phyloP scores from a whole-genome alignment of 1,140 invertebrate genomes.

The Chrysopa pallens region DNA sequence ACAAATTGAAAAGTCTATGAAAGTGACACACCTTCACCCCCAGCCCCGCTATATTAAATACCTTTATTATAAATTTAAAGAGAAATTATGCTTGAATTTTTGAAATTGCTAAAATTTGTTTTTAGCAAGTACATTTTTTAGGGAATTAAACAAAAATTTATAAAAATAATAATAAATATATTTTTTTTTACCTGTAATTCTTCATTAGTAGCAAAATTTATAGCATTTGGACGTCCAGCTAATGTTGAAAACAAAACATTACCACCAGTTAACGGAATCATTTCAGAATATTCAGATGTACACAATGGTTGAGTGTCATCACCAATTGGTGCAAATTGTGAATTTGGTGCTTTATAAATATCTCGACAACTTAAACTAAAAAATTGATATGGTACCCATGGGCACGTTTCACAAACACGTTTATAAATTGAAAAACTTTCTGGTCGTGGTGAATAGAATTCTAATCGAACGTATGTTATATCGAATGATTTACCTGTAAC shows the following conservation, averaged over 20 bases:
- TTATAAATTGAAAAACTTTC: conserved; percentile 97
- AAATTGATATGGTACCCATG: conserved; percentile 93
- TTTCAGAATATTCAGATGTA: conserved; percentile 92
- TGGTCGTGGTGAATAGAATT: conserved; percentile 87
- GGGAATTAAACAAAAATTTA: too few relatives aligned
- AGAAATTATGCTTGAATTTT: too few relatives aligned
- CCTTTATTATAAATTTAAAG: too few relatives aligned
- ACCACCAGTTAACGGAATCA: conserved; percentile 88
- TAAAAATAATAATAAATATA: conserved; percentile 9
- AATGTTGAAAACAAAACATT: conserved; percentile 92
- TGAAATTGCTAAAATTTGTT: too few relatives aligned
- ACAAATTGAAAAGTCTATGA: too few relatives aligned
- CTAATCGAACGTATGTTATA: conserved; percentile 86
- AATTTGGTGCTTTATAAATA: conserved; percentile 72
- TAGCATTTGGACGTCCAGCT: conserved; percentile 83
- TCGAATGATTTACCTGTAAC: conserved; percentile 88
- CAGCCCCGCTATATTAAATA: too few relatives aligned
- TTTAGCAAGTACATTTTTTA: too few relatives aligned
- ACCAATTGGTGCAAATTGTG: conserved; percentile 41
- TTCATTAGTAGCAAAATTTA: conserved; percentile 73
- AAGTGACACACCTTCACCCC: too few relatives aligned
- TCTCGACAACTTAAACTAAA: conserved; percentile 84
- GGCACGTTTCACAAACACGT: conserved; percentile 50
- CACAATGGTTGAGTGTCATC: conserved; percentile 81
- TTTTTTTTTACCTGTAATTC: conserved; percentile 59